Evolutionary conservation across 2,888 invertebrate species (phyloP), one percentile per base, ranked within the genome.

Genomic region (Cacoxenus indagator): DNA sequence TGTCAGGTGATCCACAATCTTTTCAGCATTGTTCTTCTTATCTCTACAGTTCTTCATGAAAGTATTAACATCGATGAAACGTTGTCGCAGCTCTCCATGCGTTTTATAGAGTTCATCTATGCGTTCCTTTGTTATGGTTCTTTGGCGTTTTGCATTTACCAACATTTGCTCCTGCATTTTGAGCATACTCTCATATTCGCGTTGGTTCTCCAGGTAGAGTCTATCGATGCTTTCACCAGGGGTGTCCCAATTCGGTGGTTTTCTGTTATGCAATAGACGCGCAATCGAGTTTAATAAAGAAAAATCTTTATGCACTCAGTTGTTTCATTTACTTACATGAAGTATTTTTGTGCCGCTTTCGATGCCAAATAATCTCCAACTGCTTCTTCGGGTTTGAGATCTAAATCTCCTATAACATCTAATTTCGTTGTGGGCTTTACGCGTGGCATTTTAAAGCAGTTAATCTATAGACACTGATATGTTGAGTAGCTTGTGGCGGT

Each of bases 161-260:
- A 85, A 72, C 77, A 85, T 76, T 68, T 84, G 75, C 0, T 76
- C 73, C 64, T 86, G 86, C 9, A 82, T 67, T 3, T 75, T 70
- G 22, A 79, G 57, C 80, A 84, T 82, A 26, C 78, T 77, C 5
- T 70, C 67, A 72, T 83, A 75, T 74, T 86, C 84, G 0, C 84
- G 80, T 64, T 84, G 81, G 81, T 81, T 85, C 72, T 83, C 81
- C 65, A 85, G 81, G 24, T 77, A 76, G 19, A 82, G 72, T 14
- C 84, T 67, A 67, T 85, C 84, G 37, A 86, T 76, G 31, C 81
- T 80, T 55, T 84, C 83, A 14, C 83, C 79, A 4, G 84, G 75
- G 1, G 81, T 77, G 68, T 86, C 86, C 85, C 85, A 85, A 68
- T 81, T 81, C 1, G 85, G 84, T 22, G 83, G 76, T 66, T 85